phyloP scores from a whole-genome alignment of 2,797 vertebrate genomes.

The Megaceryle alcyon region DNA sequence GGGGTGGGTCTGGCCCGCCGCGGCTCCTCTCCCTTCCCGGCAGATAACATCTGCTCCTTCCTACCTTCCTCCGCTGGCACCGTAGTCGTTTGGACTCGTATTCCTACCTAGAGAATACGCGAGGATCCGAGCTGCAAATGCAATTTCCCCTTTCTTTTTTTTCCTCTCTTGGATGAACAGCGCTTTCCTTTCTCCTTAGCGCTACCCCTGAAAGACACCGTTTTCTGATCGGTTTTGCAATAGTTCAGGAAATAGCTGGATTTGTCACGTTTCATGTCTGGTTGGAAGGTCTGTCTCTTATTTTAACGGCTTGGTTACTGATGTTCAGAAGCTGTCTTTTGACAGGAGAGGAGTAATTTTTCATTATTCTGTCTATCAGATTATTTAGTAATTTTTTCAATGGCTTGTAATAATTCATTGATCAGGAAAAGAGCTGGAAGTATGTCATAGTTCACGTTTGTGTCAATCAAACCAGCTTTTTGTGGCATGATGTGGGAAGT shows the following conservation, averaged over 20 bases:
- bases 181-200: neutral
- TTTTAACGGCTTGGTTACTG: neutral
- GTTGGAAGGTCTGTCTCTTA: neutral
- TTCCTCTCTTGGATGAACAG: neutral
- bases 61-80: neutral
- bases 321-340: neutral
- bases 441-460: rapidly evolving
- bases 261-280: neutral
- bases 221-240: neutral
- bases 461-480: neutral
- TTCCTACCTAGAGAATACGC: neutral
- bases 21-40: neutral
- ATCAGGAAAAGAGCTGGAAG: neutral
- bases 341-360: neutral
- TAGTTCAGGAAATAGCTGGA: neutral
- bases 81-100: neutral
- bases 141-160: neutral
- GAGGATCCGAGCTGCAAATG: neutral
- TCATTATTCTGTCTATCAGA: neutral
- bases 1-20: neutral
- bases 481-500: neutral
- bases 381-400: neutral
- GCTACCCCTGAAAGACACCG: neutral
- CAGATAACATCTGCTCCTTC: neutral
- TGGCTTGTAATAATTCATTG: neutral